phyloP scores from a whole-genome alignment of 2,797 vertebrate species.

The Sternarchorhynchus goeldii region DNA sequence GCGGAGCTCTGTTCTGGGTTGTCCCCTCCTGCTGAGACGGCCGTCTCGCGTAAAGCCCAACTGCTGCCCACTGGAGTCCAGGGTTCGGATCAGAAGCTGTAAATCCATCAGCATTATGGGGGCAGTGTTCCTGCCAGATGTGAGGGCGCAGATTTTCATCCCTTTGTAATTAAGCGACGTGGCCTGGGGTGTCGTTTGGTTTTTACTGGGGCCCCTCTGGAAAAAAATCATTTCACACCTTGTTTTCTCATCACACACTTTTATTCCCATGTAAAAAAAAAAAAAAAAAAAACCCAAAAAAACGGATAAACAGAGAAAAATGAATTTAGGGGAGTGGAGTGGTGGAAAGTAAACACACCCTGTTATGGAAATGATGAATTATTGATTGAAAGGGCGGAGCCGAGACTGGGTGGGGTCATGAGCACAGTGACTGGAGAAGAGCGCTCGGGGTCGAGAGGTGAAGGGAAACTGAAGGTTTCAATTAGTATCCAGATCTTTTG shows the following conservation, averaged over 20 bases:
- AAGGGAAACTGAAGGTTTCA: slow-evolving; percentile 33
- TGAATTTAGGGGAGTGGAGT: slow-evolving; percentile 49
- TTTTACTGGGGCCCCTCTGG: slow-evolving; percentile 75
- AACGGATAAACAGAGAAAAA: slow-evolving; percentile 64
- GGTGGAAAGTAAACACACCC: slow-evolving; percentile 61
- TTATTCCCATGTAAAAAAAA: slow-evolving; percentile 67
- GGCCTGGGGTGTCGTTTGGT: slow-evolving; percentile 78
- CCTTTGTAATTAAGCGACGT: slow-evolving; percentile 85
- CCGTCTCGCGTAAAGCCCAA: slow-evolving; percentile 74
- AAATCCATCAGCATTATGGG: slow-evolving; percentile 79
- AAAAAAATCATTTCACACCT: slow-evolving; percentile 75
- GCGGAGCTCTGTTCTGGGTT: slow-evolving; percentile 50
- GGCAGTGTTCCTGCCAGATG: slow-evolving; percentile 84
- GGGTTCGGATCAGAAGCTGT: slow-evolving; percentile 76
- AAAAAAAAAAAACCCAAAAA: no score
- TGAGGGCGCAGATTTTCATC: slow-evolving; percentile 82
- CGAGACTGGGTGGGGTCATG: slow-evolving; percentile 61
- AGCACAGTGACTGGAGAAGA: slow-evolving; percentile 64
- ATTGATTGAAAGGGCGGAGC: slow-evolving; percentile 66
- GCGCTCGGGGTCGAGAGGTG: slow-evolving; percentile 57
- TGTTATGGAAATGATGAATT: slow-evolving; percentile 66
- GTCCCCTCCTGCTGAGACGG: slow-evolving; percentile 64
- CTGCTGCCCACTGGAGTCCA: slow-evolving; percentile 74
- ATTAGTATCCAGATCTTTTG: slow-evolving; percentile 50
- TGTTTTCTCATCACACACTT: slow-evolving; percentile 79